Evolutionary conservation across 2,888 invertebrate genomes (phyloP).

Genomic region (Mystacides longicornis): DNA sequence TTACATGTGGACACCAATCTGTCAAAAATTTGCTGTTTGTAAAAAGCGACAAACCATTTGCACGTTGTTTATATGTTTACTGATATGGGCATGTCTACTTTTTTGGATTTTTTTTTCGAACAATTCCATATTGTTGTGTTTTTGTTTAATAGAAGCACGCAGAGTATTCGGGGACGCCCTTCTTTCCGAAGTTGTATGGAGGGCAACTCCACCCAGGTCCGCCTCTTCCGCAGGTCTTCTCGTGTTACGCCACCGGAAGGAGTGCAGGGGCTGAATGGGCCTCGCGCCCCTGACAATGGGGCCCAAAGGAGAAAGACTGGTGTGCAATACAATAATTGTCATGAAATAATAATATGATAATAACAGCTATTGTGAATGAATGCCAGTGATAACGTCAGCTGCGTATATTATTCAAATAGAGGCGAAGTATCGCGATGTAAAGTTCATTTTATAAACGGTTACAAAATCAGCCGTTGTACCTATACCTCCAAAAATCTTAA

Average conservation of each 20-base stretch:
- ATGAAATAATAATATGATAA: not conserved
- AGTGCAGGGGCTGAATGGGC: not conserved
- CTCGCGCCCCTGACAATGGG: conserved; percentile 8
- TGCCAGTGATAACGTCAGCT: not conserved
- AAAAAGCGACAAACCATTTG: too few relatives aligned
- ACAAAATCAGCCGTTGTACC: too few relatives aligned
- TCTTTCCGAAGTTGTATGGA: not conserved
- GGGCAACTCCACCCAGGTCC: conserved; percentile 4
- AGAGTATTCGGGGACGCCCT: not conserved
- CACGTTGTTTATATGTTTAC: not conserved
- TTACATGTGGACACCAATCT: too few relatives aligned
- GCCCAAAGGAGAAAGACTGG: not conserved
- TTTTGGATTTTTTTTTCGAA: not conserved
- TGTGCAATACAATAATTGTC: not conserved
- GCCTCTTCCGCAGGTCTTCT: conserved; percentile 20
- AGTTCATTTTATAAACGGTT: too few relatives aligned
- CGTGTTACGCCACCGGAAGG: conserved; percentile 16
- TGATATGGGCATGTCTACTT: not conserved
- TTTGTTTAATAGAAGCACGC: not conserved
- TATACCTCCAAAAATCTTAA: too few relatives aligned
- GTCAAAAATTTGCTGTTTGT: too few relatives aligned
- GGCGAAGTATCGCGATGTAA: too few relatives aligned
- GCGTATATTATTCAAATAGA: too few relatives aligned
- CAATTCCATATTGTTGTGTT: not conserved
- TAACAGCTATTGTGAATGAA: too few relatives aligned